Percentiles rank a stretch among this genome's conserved stretches.
These are phyloP conservation scores for Porites lobata DNA, from an alignment of 92 coral and sea anemone genomes.

Conservation along the genomic window DNA sequence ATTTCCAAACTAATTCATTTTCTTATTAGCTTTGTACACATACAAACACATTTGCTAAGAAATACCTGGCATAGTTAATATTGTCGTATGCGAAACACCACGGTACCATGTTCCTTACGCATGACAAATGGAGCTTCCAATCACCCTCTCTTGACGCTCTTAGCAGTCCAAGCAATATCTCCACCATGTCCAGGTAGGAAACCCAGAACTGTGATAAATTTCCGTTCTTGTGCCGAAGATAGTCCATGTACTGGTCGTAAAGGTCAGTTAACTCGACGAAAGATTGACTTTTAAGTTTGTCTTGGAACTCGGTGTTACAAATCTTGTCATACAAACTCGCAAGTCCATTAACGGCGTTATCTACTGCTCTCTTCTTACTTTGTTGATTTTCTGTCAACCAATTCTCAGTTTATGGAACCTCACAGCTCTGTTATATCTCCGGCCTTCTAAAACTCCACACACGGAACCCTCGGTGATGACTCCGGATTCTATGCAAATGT, in stretches of 20 bases:
- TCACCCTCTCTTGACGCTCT: constrained; percentile 36
- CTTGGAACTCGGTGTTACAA: constrained; percentile 28
- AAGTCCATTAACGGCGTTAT: neutral
- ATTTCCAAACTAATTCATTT: neutral
- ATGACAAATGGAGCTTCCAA: constrained; percentile 44
- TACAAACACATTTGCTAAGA: neutral
- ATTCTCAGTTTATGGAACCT: constrained; percentile 45
- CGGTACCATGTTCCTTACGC: constrained; percentile 24
- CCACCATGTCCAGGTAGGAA: constrained; percentile 34
- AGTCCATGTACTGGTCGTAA: constrained; percentile 20
- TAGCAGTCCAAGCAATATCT: constrained; percentile 26
- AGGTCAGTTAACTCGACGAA: constrained; percentile 36
- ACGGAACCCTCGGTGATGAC: constrained; percentile 60
- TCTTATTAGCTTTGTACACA: no score
- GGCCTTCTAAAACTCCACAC: constrained; percentile 53
- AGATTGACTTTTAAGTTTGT: constrained; percentile 22
- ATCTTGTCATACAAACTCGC: constrained; percentile 27
- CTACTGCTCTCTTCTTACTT: neutral
- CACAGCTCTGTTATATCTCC: constrained; percentile 61
- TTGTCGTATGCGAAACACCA: constrained; percentile 49
- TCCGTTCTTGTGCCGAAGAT: constrained; percentile 39
- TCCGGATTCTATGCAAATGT: constrained; percentile 58
- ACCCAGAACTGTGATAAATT: constrained; percentile 40
- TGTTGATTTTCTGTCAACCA: neutral
- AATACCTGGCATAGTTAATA: constrained; percentile 14